Evolutionary conservation across 1,140 invertebrate genomes (phyloP), one percentile per base, ranked within the genome.

Genomic region (Saccostrea cuccullata): DNA sequence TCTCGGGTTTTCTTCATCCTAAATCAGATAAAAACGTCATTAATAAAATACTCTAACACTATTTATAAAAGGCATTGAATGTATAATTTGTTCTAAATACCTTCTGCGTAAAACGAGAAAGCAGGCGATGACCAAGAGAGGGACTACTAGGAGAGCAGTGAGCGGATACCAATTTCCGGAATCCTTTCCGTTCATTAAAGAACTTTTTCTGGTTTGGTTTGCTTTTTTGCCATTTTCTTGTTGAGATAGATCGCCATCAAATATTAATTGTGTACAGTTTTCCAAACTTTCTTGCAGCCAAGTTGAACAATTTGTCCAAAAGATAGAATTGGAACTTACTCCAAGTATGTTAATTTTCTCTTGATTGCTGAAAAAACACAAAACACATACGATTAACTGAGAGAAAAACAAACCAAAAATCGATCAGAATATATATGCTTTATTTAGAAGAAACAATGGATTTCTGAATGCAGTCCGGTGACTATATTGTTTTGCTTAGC

Each of bases 71-170:
- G 17, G n/a, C n/a, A 17, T 64, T 60, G 30, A 2, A 64, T 17
- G 58, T n/a, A 64, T 17, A n/a, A 17, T 17, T 2, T 20, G 17
- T 64, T 20, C 17, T 64, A 64, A 64, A 47, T 64, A 77, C 70
- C 26, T 77, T 77, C 15, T 77, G 70, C 70, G 70, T 15, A 77
- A 77, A 26, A 77, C 70, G 30, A 77, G 8, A 77, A 36, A 77
- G 30, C 70, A 77, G 70, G 15, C 70, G 23, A 77, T 77, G 13
- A 26, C 26, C 13, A 77, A 26, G 0, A 30, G 11, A 13, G 70
- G 70, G 17, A 77, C 70, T 3, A 36, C 30, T 2, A 77, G 11
- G 23, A 77, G 70, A 77, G 11, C 26, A 36, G 26, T 15, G 13
- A 77, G 26, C 15, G 70, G 70, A 17, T 36, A 77, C 70, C 70